phyloP scores from a whole-genome alignment of 1,140 invertebrate species.

The Homarus americanus region DNA sequence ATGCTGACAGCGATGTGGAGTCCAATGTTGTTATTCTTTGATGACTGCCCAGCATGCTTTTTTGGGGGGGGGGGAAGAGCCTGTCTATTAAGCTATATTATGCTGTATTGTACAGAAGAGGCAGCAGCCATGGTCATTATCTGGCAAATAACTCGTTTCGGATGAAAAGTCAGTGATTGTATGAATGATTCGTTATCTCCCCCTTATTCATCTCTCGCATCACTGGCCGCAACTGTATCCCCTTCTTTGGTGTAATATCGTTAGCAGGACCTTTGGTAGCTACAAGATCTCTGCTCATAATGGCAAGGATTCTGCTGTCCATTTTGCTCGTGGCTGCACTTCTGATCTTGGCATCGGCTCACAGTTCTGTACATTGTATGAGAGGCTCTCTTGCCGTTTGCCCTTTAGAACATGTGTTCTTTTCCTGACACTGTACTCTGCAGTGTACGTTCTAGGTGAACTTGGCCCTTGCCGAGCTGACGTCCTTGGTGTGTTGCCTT shows the following conservation, averaged over 20 bases:
- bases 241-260: background rate
- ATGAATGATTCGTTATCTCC: background rate
- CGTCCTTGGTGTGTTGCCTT: no score
- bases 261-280: constrained; percentile 8
- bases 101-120: background rate
- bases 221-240: background rate
- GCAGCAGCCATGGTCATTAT: background rate
- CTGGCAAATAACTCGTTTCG: background rate
- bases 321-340: constrained; percentile 8
- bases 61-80: no score
- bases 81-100: no score
- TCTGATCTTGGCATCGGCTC: constrained; percentile 18
- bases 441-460: no score
- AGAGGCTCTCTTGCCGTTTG: background rate
- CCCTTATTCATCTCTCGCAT: no score
- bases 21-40: no score
- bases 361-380: background rate
- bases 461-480: no score
- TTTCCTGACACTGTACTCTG: no score
- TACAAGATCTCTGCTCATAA: background rate
- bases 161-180: background rate
- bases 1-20: no score
- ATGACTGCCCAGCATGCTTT: no score
- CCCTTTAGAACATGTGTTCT: no score
- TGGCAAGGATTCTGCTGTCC: constrained; percentile 23